Evolutionary conservation across 2,888 invertebrate species (phyloP).

Genomic region (Acheta domesticus): DNA sequence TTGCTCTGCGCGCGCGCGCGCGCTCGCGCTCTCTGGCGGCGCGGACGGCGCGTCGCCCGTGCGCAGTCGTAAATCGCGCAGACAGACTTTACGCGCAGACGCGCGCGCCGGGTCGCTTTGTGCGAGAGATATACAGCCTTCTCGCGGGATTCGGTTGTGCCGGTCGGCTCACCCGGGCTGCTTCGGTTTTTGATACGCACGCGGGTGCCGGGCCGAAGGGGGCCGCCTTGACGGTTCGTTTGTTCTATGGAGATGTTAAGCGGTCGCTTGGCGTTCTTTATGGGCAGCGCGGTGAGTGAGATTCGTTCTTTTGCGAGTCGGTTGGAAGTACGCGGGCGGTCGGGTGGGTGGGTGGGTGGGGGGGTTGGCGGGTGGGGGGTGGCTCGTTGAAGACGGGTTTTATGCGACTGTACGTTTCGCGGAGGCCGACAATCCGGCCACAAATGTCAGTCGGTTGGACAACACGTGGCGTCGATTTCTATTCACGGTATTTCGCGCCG

Average conservation of each 20-base stretch:
- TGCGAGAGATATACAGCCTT: no score
- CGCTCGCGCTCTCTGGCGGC: no score
- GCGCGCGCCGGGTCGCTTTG: no score
- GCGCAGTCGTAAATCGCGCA: no score
- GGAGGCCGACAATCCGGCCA: background rate
- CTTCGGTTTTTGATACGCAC: no score
- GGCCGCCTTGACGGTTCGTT: background rate
- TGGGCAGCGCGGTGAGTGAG: background rate
- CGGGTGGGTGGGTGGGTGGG: background rate
- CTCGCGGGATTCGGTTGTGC: no score
- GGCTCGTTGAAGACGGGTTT: background rate
- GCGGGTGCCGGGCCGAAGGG: background rate
- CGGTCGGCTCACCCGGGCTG: no score
- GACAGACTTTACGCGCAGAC: no score
- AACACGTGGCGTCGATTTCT: no score
- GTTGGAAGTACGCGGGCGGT: background rate
- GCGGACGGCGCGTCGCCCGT: no score
- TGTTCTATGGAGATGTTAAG: slow-evolving; percentile 11
- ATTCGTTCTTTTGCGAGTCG: background rate
- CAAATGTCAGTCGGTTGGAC: background rate
- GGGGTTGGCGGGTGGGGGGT: background rate
- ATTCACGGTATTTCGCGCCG: no score
- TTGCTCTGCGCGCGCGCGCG: no score
- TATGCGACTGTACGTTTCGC: background rate
- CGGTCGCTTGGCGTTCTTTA: background rate